These are phyloP conservation scores for Echinometra lucunter DNA, from an alignment of 53 echinoderm and acorn worm genomes.

Conservation along the genomic window DNA sequence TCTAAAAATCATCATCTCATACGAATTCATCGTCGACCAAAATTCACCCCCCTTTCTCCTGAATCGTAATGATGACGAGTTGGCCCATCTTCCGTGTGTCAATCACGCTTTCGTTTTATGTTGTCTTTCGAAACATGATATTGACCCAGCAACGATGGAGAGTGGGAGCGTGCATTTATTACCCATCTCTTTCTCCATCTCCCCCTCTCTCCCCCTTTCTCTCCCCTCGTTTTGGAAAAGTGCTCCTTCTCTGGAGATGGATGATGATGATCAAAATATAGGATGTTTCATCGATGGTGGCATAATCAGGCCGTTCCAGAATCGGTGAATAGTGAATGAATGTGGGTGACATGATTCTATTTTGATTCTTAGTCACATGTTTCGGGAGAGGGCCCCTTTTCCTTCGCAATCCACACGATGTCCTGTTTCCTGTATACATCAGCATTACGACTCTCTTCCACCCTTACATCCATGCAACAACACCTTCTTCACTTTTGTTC, in stretches of 20 bases:
- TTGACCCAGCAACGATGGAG: slow-evolving; percentile 26
- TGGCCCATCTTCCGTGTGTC: slow-evolving; percentile 55
- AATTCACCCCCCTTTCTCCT: slow-evolving; percentile 22
- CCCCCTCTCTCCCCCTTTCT: neutral
- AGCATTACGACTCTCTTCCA: neutral
- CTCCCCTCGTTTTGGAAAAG: neutral
- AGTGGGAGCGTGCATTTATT: slow-evolving; percentile 54
- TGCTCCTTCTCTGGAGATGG: neutral
- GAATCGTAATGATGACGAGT: slow-evolving; percentile 35
- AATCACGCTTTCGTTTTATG: slow-evolving; percentile 34
- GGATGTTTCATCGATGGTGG: slow-evolving; percentile 40
- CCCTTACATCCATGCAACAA: neutral
- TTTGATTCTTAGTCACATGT: slow-evolving; percentile 54
- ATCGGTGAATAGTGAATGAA: slow-evolving; percentile 36
- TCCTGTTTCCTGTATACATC: neutral
- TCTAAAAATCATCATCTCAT: neutral
- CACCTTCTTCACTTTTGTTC: neutral
- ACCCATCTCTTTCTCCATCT: slow-evolving; percentile 1
- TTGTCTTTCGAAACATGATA: slow-evolving; percentile 53
- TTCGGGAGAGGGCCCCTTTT: neutral
- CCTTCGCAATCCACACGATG: neutral
- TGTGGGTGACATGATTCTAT: slow-evolving; percentile 49
- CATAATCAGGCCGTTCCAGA: slow-evolving; percentile 30
- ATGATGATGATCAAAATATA: slow-evolving; percentile 28
- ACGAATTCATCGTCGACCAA: slow-evolving; percentile 45